Base-by-base conservation (phyloP, 2,888 invertebrate species). In the Antitype chi region DNA sequence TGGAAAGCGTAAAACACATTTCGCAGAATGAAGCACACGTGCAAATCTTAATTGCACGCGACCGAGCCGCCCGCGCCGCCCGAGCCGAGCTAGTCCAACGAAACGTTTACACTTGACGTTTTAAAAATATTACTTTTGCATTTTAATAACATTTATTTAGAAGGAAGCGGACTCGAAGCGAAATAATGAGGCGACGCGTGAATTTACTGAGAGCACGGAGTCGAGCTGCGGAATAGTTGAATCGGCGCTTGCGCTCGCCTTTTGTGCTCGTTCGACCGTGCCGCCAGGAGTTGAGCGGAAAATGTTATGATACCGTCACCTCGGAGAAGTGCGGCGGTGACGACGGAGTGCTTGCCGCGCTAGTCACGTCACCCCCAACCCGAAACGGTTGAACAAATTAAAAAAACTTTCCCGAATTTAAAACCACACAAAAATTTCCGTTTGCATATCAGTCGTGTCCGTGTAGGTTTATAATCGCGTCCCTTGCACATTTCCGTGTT, bases 91-190 rank as follows among this genome's bases (percentile, higher is more conserved):
- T 82, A 82, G 80, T 84, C 77, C 85, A 89, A 89, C 89, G 90
- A 89, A 90, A 92, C 90, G 89, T 89, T 91, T 89, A 89, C 91
- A 91, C 90, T 92, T 91, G 87, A 89, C 90, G 89, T 93, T 93
- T 94, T 92, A 91, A 94, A 94, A 94, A 93, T 94, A 94, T 94
- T 93, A 94, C 94, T 94, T 89, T 92, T 92, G 88, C 93, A 90
- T 94, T 95, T 95, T 93, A 94, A 95, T 94, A 94, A 92, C 91
- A 93, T 95, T 95, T 94, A 93, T 94, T 93, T 93, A 90, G 89
- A 92, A 91, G 90, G 91, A 91, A 90, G 89, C 87, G 76, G 90
- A 89, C 89, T 93, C 89, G 92, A 92, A 91, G 93, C 88, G 90
- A 94, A 95, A 95, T 96, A 96, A 96, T 94, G 96, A 95, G 94